A percentile compares a stretch with the other conserved stretches of the same genome.
phyloP scores from a whole-genome alignment of 2,888 invertebrate species.

The Petrolisthes cinctipes region DNA sequence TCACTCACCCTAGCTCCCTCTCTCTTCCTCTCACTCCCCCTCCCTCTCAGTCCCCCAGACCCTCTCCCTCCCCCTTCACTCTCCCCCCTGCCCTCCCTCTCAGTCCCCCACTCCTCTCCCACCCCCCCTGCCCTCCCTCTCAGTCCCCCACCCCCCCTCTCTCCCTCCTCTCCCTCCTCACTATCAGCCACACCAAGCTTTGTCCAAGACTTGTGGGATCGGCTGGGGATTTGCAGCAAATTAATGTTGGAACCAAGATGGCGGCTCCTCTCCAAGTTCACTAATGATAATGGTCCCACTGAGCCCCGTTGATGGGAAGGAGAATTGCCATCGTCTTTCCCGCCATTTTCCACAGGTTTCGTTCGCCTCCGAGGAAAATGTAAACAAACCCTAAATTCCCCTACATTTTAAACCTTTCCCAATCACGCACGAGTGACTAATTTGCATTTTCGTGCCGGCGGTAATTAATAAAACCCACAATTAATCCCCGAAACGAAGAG shows the following conservation, averaged over 20 bases:
- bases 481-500: too few species aligned
- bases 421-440: not conserved
- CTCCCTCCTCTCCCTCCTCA: too few species aligned
- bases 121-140: too few species aligned
- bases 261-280: slow-evolving; percentile 62
- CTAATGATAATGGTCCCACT: slow-evolving; percentile 64
- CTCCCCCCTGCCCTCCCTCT: too few species aligned
- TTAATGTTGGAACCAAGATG: slow-evolving; percentile 65
- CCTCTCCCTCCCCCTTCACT: too few species aligned
- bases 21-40: too few species aligned
- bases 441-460: not conserved
- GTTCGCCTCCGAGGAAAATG: not conserved
- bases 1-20: too few species aligned
- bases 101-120: too few species aligned
- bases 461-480: not conserved
- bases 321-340: slow-evolving; percentile 47
- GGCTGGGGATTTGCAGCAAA: slow-evolving; percentile 64
- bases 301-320: slow-evolving; percentile 58
- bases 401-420: not conserved
- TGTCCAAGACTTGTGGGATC: slow-evolving; percentile 63
- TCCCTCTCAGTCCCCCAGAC: too few species aligned
- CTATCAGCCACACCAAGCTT: slow-evolving; percentile 54
- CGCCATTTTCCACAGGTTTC: slow-evolving; percentile 27
- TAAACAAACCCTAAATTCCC: too few species aligned
- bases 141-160: too few species aligned